Evolutionary conservation across 1,140 invertebrate species (phyloP).

Genomic region (Schlechtendalia chinensis): DNA sequence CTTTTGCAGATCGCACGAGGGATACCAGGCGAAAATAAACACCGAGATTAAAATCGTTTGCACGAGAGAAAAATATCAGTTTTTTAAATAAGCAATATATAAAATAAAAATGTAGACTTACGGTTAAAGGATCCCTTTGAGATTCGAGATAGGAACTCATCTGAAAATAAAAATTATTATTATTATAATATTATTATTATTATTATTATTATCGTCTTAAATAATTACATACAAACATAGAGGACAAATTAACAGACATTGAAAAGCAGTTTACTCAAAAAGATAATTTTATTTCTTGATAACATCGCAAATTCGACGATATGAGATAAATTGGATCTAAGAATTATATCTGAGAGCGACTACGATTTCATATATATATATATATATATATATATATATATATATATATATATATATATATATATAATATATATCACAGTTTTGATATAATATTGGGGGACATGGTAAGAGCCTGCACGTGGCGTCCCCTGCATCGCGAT

Average conservation of each 20-base stretch:
- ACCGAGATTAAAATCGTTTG: conserved; percentile 45
- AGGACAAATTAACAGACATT: not conserved
- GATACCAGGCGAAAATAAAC: conserved; percentile 31
- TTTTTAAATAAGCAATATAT: conserved; percentile 33
- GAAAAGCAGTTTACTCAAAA: not conserved
- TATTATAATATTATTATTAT: no score
- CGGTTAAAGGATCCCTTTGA: conserved; percentile 49
- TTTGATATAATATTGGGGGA: no score
- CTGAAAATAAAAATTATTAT: conserved; percentile 37
- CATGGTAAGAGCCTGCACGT: no score
- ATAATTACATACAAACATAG: not conserved
- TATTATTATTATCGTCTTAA: conserved; percentile 13
- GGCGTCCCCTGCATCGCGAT: no score
- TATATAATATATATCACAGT: no score
- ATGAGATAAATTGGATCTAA: no score
- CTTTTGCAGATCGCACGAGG: not conserved
- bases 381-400: no score
- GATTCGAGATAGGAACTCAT: conserved; percentile 50
- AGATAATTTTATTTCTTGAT: not conserved
- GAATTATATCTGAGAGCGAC: no score
- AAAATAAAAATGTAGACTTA: conserved; percentile 24
- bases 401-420: no score
- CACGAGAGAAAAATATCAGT: conserved; percentile 25
- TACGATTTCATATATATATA: no score
- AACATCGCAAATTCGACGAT: not conserved